A percentile compares a stretch with the other conserved stretches of the same genome.
Evolutionary conservation across 2,888 invertebrate genomes (phyloP).

Genomic region (Macrosiphum euphorbiae): DNA sequence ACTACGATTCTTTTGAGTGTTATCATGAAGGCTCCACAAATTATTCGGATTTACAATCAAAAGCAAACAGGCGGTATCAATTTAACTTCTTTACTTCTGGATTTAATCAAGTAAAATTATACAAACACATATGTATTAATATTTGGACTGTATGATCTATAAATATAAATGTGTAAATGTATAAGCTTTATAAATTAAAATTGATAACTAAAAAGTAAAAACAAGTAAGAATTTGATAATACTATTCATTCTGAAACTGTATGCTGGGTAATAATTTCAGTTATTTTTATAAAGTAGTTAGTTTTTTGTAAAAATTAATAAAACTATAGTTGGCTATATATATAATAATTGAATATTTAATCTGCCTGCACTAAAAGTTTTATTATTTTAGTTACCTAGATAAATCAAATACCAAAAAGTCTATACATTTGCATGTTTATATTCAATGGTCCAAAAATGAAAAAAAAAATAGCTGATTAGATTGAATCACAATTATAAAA

Average conservation of each 20-base stretch:
- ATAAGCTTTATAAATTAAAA: background rate
- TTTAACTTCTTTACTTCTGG: slow-evolving; percentile 77
- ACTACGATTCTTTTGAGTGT: slow-evolving; percentile 84
- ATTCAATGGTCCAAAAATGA: background rate
- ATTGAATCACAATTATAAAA: background rate
- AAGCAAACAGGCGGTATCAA: slow-evolving; percentile 81
- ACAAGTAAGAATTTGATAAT: background rate
- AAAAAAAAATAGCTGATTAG: background rate
- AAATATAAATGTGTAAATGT: background rate
- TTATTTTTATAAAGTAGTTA: background rate
- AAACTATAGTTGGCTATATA: background rate
- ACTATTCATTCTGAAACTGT: background rate
- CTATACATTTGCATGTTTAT: background rate
- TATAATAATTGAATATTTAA: background rate
- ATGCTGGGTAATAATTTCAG: background rate
- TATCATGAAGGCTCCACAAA: slow-evolving; percentile 87
- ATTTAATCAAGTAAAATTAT: slow-evolving; percentile 77
- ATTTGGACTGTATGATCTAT: background rate
- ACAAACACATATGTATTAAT: background rate
- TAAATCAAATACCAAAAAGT: background rate
- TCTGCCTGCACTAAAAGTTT: background rate
- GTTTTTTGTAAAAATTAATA: background rate
- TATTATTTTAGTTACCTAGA: background rate
- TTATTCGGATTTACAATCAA: slow-evolving; percentile 72
- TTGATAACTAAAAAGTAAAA: background rate